Evolutionary conservation across 2,888 invertebrate species (phyloP).

Genomic region (Dendrolimus houi): DNA sequence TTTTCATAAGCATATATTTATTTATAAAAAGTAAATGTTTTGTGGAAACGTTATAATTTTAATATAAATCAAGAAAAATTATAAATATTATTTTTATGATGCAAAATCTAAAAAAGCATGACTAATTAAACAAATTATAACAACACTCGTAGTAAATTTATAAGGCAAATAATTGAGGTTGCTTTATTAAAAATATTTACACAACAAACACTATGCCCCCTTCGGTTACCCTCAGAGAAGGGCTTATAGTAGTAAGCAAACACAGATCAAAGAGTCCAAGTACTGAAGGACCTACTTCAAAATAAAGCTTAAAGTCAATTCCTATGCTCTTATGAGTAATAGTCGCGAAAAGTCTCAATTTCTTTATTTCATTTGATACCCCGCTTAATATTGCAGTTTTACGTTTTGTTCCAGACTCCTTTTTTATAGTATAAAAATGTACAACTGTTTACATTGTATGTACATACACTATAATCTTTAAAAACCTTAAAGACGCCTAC

Average conservation of each 20-base stretch:
- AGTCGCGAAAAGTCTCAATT: slow-evolving; percentile 7
- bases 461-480: too few species aligned
- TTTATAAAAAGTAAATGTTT: too few species aligned
- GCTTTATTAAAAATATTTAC: slow-evolving; percentile 64
- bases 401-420: too few species aligned
- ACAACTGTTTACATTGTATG: too few species aligned
- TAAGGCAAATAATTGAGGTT: slow-evolving; percentile 49
- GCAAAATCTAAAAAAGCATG: neutral
- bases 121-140: slow-evolving; percentile 10
- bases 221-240: slow-evolving; percentile 28
- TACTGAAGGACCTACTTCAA: slow-evolving; percentile 13
- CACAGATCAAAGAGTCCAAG: slow-evolving; percentile 51
- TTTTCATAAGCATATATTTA: too few species aligned
- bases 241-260: slow-evolving; percentile 50
- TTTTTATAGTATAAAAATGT: too few species aligned
- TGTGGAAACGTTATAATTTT: too few species aligned
- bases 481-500: too few species aligned
- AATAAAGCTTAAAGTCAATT: slow-evolving; percentile 21
- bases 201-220: slow-evolving; percentile 43
- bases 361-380: neutral
- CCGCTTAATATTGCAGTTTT: too few species aligned
- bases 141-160: slow-evolving; percentile 41
- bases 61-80: too few species aligned
- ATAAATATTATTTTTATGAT: too few species aligned
- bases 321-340: slow-evolving; percentile 25